These are phyloP conservation scores for Notospermus geniculatus DNA, from an alignment of 1,140 invertebrate species.

Conservation along the genomic window DNA sequence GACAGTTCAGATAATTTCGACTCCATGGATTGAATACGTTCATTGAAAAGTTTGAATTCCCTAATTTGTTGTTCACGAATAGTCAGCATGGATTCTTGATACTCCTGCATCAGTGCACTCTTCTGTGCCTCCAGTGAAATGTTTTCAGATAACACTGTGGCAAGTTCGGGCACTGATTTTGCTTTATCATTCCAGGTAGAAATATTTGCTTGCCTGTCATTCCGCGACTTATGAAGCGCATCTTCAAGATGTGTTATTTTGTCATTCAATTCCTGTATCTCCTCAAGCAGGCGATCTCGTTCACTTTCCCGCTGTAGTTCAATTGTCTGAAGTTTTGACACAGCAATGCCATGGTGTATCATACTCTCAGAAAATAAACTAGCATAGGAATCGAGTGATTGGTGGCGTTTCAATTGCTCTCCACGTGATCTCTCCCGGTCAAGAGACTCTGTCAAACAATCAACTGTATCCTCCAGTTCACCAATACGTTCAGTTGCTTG, in stretches of 20 bases:
- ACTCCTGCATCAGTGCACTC: not conserved
- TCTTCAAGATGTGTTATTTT: conserved; percentile 4
- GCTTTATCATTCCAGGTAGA: not conserved
- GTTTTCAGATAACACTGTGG: conserved; percentile 1
- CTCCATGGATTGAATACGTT: conserved; percentile 2
- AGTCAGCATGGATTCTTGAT: conserved; percentile 1
- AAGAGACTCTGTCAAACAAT: too few relatives aligned
- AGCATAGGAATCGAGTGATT: too few relatives aligned
- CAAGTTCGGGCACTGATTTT: not conserved
- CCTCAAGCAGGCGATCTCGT: not conserved
- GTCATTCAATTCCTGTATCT: not conserved
- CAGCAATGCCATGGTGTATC: too few relatives aligned
- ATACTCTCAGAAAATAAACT: too few relatives aligned
- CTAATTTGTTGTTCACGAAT: conserved; percentile 5
- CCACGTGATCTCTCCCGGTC: too few relatives aligned
- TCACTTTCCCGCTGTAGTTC: too few relatives aligned
- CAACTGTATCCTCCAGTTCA: too few relatives aligned
- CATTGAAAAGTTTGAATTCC: not conserved
- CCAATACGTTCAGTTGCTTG: too few relatives aligned
- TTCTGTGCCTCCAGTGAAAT: not conserved
- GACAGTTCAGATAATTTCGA: conserved; percentile 2
- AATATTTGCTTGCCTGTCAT: not conserved
- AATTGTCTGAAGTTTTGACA: too few relatives aligned
- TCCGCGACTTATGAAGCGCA: not conserved
- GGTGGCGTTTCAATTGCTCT: too few relatives aligned